Percentiles rank a stretch among this genome's conserved stretches.
Evolutionary conservation across 2,113 vertebrate species (phyloP).

Genomic region (Fregetta grallaria): DNA sequence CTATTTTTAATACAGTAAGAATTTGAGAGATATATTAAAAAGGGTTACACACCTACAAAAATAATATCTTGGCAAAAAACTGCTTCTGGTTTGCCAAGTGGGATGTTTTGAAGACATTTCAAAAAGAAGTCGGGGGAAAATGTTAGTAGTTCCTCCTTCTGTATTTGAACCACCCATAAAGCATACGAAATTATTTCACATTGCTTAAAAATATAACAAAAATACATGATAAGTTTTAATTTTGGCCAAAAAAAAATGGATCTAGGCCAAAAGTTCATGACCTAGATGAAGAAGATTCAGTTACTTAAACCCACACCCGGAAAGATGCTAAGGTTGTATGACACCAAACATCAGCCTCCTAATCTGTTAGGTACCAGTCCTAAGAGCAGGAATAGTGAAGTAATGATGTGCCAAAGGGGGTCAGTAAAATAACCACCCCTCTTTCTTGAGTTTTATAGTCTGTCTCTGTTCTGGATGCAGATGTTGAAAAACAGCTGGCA

Average conservation of each 20-base stretch:
- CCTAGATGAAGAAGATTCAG: not conserved
- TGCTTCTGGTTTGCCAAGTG: not conserved
- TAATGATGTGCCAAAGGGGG: not conserved
- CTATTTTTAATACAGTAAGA: not conserved
- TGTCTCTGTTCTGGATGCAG: not conserved
- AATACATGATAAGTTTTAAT: not conserved
- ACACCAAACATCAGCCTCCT: not conserved
- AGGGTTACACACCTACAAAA: not conserved
- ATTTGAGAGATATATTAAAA: not conserved
- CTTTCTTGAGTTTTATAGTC: not conserved
- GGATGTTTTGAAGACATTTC: not conserved
- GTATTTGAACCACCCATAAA: not conserved
- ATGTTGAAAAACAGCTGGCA: not conserved
- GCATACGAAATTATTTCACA: not conserved
- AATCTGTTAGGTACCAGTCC: not conserved
- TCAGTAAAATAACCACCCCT: not conserved
- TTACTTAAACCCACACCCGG: not conserved
- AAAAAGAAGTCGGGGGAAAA: not conserved
- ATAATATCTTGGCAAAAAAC: not conserved
- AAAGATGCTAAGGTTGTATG: not conserved
- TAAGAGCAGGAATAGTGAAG: not conserved
- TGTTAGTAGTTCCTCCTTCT: not conserved
- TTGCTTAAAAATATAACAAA: not conserved
- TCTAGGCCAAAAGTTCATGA: not conserved
- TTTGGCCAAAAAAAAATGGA: not conserved